Evolutionary conservation across 2,113 vertebrate species (phyloP), one percentile per base, ranked within the genome.

Genomic region (Thinocorus orbignyianus): DNA sequence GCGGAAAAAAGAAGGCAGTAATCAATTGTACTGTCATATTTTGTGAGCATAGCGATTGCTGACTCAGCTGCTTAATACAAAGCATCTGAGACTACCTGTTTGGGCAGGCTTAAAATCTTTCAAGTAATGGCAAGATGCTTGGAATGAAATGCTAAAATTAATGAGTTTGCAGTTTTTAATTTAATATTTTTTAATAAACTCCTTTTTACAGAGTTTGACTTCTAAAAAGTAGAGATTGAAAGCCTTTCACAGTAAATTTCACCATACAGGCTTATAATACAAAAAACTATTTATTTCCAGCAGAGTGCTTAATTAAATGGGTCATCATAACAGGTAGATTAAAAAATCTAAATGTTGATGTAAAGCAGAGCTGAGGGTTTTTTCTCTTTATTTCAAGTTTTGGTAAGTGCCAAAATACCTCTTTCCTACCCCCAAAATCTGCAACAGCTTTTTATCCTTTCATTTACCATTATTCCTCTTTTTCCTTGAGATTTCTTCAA

Each of bases 231-330:
- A 51, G 35, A 88, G 23, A n/a, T 10, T 46, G 74, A 93, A 83
- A 81, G 42, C 51, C n/a, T 90, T 87, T 96, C 13, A 24, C 55
- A 55, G 46, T 81, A 85, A 78, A 90, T 86, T 88, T 91, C 44
- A 83, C 18, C 85, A 86, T 78, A 64, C 11, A 60, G 42, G 95
- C 60, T 94, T 86, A 88, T 95, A 82, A 54, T 83, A 93, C 97
- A 97, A 96, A 98, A 97, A 97, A 41, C 57, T 95, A 74, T 96
- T 97, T 97, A 84, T 97, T 98, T 98, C 98, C 97, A 98, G 95
- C 97, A 94, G 97, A 97, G 96, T 95, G 93, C 98, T 98, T 98
- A 98, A 98, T 98, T 99, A 98, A 98, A 98, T 96, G 77, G 14
- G 87, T 94, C 92, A 81, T 94, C 92, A 81, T 96, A 94, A 85